Conservation (phyloP, 92 coral and sea anemone genomes). For the Siderastrea siderea region DNA sequence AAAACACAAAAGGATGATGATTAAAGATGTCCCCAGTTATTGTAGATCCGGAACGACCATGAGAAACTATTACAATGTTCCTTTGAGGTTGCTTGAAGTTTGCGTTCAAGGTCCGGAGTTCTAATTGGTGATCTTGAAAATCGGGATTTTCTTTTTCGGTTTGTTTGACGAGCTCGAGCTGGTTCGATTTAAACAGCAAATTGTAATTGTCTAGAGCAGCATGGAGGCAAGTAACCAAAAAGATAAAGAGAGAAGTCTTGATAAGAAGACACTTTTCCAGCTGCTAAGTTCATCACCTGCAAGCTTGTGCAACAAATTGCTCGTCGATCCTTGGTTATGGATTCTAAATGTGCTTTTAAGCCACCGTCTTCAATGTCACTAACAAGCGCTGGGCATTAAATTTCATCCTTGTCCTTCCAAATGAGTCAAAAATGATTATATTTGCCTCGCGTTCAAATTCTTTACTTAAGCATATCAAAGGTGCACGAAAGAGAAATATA, state of each 20-base stretch:
- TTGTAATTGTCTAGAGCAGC: background rate
- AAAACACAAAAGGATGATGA: slow-evolving; percentile 56
- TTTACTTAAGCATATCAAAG: too few species aligned
- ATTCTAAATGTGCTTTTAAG: too few species aligned
- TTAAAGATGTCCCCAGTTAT: slow-evolving; percentile 49
- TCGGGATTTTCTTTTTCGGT: background rate
- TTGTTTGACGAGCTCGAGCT: too few species aligned
- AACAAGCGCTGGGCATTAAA: too few species aligned
- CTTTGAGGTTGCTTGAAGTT: slow-evolving; percentile 20
- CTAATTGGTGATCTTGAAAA: background rate
- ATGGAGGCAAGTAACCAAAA: background rate
- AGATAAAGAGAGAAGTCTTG: background rate
- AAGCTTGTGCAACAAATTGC: too few species aligned
- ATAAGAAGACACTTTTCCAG: background rate
- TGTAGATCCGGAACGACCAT: slow-evolving; percentile 65
- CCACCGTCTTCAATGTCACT: too few species aligned
- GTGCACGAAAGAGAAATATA: too few species aligned
- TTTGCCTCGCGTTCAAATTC: too few species aligned
- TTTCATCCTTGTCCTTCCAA: too few species aligned
- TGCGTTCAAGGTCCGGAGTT: background rate
- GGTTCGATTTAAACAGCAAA: background rate
- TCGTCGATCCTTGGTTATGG: too few species aligned
- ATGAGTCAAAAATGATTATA: too few species aligned
- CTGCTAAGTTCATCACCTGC: too few species aligned
- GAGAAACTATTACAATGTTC: slow-evolving; percentile 46